phyloP scores from a whole-genome alignment of 2,113 vertebrate species.

The Axis porcinus region DNA sequence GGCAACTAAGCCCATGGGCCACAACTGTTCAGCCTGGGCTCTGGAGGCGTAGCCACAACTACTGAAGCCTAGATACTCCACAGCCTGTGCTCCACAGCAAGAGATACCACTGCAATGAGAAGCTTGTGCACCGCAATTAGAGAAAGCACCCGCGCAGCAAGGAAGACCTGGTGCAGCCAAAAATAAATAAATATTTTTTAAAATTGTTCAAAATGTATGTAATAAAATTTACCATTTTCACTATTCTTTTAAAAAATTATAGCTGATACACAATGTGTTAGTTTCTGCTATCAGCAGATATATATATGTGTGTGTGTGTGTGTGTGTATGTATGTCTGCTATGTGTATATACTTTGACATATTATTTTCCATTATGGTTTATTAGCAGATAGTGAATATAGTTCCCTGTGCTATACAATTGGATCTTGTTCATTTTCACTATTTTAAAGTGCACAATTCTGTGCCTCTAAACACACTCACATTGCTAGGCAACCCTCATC shows the following conservation, averaged over 20 bases:
- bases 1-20: not conserved
- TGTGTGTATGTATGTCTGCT: not conserved
- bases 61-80: not conserved
- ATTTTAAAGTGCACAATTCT: not conserved
- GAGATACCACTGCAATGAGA: not conserved
- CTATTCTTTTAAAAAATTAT: not conserved
- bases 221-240: not conserved
- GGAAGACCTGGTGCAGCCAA: not conserved
- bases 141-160: not conserved
- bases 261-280: not conserved
- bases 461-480: not conserved
- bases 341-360: not conserved
- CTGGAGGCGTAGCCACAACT: not conserved
- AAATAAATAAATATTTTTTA: not conserved
- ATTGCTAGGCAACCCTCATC: not conserved
- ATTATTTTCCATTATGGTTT: not conserved
- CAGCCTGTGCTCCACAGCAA: not conserved
- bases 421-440: not conserved
- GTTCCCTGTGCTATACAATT: not conserved
- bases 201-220: not conserved
- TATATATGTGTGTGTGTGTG: not conserved
- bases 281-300: not conserved
- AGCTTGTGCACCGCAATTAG: not conserved
- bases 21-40: not conserved
- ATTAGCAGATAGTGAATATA: not conserved